Conservation (phyloP, 2,113 vertebrate species). For the Gulo gulo region DNA sequence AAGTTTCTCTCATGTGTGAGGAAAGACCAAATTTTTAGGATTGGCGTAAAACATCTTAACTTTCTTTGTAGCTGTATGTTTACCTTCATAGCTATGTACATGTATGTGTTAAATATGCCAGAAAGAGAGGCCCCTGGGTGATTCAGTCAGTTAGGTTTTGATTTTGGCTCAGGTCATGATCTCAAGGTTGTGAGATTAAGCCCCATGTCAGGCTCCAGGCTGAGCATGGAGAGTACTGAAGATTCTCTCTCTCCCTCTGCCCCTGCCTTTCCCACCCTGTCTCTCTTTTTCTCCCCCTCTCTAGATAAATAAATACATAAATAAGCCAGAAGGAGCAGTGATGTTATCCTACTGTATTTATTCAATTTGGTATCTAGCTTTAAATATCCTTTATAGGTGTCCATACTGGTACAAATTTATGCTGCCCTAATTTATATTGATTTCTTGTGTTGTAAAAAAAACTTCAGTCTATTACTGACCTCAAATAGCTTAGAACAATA, state of each 20-base stretch:
- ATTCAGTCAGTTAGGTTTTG: too few species aligned
- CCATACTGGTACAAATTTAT: background rate
- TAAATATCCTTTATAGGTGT: background rate
- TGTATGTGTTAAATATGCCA: background rate
- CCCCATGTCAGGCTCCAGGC: too few species aligned
- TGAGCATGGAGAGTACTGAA: too few species aligned
- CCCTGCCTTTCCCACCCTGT: too few species aligned
- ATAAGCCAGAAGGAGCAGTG: background rate
- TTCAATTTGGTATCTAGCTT: background rate
- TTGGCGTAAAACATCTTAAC: background rate
- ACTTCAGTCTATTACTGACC: background rate
- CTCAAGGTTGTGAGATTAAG: too few species aligned
- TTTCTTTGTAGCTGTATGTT: background rate
- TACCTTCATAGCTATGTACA: background rate
- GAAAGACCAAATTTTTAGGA: background rate
- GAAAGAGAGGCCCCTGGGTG: background rate
- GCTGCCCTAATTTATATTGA: background rate
- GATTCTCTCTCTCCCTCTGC: too few species aligned
- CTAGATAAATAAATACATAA: background rate
- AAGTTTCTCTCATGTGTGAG: background rate
- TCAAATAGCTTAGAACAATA: background rate
- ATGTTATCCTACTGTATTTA: background rate
- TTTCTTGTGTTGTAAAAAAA: background rate
- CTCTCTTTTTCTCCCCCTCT: too few species aligned
- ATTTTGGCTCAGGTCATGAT: too few species aligned